A percentile compares a stretch with the other conserved stretches of the same genome.
Conservation (phyloP, 2,888 invertebrate genomes). For the Lycophotia porphyrea region DNA sequence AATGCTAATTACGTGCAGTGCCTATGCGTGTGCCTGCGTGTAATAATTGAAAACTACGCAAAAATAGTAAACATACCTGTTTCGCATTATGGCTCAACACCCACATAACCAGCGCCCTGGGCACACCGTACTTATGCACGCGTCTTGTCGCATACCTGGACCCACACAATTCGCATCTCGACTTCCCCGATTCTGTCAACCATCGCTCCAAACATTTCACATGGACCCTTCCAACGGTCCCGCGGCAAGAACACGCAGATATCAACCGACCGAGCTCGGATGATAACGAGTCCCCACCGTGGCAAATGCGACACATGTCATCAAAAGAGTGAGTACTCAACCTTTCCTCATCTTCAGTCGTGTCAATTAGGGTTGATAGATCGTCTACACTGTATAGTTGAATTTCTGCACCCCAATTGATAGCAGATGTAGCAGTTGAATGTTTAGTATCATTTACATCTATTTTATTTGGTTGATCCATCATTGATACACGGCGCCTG, state of each 20-base stretch:
- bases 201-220: conserved; percentile 93
- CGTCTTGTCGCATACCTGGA: conserved; percentile 92
- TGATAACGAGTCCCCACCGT: conserved; percentile 81
- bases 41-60: neutral
- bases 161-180: conserved; percentile 93
- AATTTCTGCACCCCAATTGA: conserved; percentile 75
- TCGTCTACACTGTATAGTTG: conserved; percentile 63
- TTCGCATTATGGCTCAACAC: conserved; percentile 88
- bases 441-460: conserved; percentile 56
- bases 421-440: conserved; percentile 69
- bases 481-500: conserved; percentile 71
- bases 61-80: conserved; percentile 75
- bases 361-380: conserved; percentile 56
- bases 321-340: conserved; percentile 80
- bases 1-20: neutral
- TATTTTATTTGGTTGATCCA: conserved; percentile 69
- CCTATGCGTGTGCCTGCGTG: neutral
- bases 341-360: conserved; percentile 71
- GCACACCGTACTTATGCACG: conserved; percentile 90
- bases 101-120: conserved; percentile 91
- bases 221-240: conserved; percentile 93
- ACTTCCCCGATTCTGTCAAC: conserved; percentile 93
- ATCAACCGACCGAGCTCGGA: conserved; percentile 81
- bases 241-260: conserved; percentile 88
- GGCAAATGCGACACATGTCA: conserved; percentile 88